Conservation (phyloP, 2,888 invertebrate species). For the Congeria kusceri region DNA sequence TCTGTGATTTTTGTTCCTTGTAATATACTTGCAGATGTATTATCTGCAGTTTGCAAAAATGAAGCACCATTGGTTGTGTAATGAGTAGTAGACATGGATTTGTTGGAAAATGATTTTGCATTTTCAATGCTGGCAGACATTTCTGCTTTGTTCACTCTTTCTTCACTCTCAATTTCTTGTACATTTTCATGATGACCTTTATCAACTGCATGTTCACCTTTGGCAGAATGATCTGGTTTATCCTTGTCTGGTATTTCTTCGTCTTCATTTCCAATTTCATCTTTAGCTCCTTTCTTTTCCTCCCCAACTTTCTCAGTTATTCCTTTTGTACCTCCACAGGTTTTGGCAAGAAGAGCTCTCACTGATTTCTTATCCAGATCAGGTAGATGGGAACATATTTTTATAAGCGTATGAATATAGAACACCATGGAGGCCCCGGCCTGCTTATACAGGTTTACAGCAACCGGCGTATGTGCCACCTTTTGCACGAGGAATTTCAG, state of each 20-base stretch:
- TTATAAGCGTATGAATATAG: constrained; percentile 91
- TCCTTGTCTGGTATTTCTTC: not conserved
- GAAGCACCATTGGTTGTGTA: not conserved
- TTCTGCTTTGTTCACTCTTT: not conserved
- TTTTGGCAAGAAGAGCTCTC: constrained; percentile 48
- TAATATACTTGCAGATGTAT: not conserved
- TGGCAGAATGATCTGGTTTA: not conserved
- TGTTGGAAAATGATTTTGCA: not conserved
- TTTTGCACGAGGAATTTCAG: constrained; percentile 97
- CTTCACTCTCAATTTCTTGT: not conserved
- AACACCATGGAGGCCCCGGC: constrained; percentile 97
- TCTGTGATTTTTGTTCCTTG: constrained; percentile 43
- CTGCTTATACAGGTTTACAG: constrained; percentile 87
- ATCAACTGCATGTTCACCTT: not conserved
- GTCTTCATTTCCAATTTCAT: not conserved
- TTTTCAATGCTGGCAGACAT: not conserved
- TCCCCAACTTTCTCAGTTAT: not conserved
- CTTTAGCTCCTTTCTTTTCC: not conserved
- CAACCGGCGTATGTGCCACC: constrained; percentile 83
- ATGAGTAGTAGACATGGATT: not conserved
- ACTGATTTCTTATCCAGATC: constrained; percentile 60
- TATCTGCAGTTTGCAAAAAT: not conserved
- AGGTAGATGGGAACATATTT: constrained; percentile 89
- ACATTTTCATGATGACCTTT: not conserved
- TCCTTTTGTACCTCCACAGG: not conserved